phyloP scores from a whole-genome alignment of 2,113 vertebrate species.

The cat (Felis catus) region DNA sequence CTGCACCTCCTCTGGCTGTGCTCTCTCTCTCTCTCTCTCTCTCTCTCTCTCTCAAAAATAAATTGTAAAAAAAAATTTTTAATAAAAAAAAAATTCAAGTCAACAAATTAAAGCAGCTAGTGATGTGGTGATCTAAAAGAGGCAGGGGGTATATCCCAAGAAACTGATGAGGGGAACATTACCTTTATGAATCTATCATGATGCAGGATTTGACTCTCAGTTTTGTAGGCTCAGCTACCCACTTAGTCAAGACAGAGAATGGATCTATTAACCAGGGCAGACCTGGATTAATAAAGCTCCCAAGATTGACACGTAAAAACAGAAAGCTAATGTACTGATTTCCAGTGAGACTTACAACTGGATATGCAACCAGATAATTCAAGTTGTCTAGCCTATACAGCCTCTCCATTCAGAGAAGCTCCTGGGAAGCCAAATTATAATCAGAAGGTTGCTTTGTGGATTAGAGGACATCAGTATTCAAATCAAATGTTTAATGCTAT shows the following conservation, averaged over 20 bases:
- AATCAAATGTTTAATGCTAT: background rate
- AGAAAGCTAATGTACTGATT: background rate
- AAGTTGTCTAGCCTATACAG: background rate
- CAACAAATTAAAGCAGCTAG: slow-evolving; percentile 4
- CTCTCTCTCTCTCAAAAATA: no score
- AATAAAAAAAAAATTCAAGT: background rate
- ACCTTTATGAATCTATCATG: background rate
- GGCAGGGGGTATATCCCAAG: background rate
- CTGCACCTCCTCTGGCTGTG: no score
- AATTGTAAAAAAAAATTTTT: no score
- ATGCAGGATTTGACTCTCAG: background rate
- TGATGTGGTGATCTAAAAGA: background rate
- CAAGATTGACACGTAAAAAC: background rate
- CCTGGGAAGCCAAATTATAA: background rate
- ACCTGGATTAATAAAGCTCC: background rate
- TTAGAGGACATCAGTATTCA: background rate
- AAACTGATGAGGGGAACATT: background rate
- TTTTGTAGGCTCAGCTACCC: background rate
- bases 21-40: no score
- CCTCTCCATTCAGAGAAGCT: background rate
- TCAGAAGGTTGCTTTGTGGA: background rate
- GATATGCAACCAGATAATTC: background rate
- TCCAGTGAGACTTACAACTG: background rate
- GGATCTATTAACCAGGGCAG: background rate
- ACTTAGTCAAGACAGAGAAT: background rate